A percentile compares a stretch with the other conserved stretches of the same genome.
phyloP scores from a whole-genome alignment of 2,113 vertebrate genomes.

The Callipepla squamata region DNA sequence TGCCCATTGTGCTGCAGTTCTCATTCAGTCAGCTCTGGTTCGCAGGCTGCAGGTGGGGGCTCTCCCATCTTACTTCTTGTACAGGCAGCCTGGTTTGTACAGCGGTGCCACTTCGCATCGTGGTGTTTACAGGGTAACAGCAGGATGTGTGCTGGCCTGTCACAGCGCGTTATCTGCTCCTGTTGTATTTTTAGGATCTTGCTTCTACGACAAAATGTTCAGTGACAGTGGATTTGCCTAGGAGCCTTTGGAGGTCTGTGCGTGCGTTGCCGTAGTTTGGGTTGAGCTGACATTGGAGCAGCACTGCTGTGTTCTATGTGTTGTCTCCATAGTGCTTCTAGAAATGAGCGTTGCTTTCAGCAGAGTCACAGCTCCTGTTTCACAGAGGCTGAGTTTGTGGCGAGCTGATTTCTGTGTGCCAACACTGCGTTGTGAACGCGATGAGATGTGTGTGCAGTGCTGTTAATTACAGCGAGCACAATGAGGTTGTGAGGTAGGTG shows the following conservation, averaged over 20 bases:
- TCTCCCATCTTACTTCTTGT: neutral
- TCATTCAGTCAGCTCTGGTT: neutral
- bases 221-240: conserved; percentile 34
- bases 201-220: conserved; percentile 53
- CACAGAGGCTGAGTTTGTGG: conserved; percentile 13
- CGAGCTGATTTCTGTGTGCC: neutral
- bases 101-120: neutral
- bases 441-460: neutral
- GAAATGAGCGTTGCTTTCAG: neutral
- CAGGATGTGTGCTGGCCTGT: conserved; percentile 41
- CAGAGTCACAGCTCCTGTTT: neutral
- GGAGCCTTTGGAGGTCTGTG: conserved; percentile 26
- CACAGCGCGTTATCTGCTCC: conserved; percentile 32
- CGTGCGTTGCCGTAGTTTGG: neutral
- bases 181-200: conserved; percentile 22
- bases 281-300: neutral
- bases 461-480: neutral
- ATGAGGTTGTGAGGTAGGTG: neutral
- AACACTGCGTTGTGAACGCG: neutral
- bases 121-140: conserved; percentile 6
- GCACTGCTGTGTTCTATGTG: neutral
- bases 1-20: neutral
- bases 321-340: neutral
- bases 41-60: neutral
- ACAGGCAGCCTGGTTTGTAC: conserved; percentile 25